Evolutionary conservation across 2,797 vertebrate genomes (phyloP).

Genomic region (Epinephelus malabaricus): DNA sequence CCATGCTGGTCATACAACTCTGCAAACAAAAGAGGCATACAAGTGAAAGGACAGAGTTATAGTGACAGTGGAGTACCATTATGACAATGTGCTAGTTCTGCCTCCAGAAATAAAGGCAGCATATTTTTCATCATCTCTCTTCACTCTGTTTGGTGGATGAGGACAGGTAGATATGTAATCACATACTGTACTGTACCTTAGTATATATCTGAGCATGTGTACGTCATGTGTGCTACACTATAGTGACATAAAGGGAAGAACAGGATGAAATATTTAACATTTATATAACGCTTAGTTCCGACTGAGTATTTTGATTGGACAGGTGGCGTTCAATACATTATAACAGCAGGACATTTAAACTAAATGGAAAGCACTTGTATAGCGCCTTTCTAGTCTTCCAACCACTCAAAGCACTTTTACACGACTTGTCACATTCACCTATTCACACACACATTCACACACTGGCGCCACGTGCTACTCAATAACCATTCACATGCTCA

Average conservation of each 20-base stretch:
- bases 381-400: too few species aligned
- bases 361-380: too few species aligned
- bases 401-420: too few species aligned
- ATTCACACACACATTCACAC: too few species aligned
- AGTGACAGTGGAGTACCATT: not conserved
- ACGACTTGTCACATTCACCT: too few species aligned
- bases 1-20: conserved; percentile 9
- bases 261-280: too few species aligned
- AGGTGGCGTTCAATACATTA: too few species aligned
- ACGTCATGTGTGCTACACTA: not conserved
- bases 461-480: too few species aligned
- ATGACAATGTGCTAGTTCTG: not conserved
- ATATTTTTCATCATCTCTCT: not conserved
- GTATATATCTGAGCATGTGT: not conserved
- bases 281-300: too few species aligned
- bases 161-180: not conserved
- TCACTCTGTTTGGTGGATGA: not conserved
- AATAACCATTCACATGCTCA: too few species aligned
- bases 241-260: not conserved
- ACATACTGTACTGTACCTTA: not conserved
- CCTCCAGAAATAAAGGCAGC: not conserved
- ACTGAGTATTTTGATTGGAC: too few species aligned
- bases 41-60: conserved; percentile 19
- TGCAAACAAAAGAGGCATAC: conserved; percentile 30
- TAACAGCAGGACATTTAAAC: too few species aligned